These are phyloP conservation scores for Dolichopus griseipennis DNA, from an alignment of 2,888 invertebrate species.

Conservation along the genomic window DNA sequence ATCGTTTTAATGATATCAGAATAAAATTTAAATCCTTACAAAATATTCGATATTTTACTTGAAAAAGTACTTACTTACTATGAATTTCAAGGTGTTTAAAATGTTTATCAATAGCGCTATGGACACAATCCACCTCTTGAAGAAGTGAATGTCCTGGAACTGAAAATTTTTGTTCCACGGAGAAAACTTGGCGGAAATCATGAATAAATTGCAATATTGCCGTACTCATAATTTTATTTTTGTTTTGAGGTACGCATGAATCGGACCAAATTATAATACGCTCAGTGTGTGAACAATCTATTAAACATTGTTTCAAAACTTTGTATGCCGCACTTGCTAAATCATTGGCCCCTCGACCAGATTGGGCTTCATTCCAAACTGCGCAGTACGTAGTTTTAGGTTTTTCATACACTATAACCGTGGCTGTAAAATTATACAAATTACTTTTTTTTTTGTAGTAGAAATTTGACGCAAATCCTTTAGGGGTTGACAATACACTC, in stretches of 20 bases:
- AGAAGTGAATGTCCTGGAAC: too few species aligned
- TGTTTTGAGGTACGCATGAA: too few species aligned
- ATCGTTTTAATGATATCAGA: too few species aligned
- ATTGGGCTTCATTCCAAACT: neutral
- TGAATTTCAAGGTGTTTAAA: too few species aligned
- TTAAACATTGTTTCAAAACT: too few species aligned
- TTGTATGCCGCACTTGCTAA: too few species aligned
- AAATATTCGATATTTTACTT: conserved; percentile 7
- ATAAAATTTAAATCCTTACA: too few species aligned
- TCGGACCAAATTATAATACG: too few species aligned
- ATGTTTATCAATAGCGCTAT: too few species aligned
- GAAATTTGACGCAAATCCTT: neutral
- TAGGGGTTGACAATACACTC: neutral
- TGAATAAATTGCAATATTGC: neutral
- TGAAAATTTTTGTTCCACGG: neutral
- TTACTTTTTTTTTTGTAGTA: conserved; percentile 7
- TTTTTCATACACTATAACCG: neutral
- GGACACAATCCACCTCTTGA: too few species aligned
- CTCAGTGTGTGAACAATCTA: too few species aligned
- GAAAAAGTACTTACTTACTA: neutral
- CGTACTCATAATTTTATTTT: neutral
- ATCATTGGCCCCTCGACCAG: neutral
- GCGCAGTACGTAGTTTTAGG: neutral
- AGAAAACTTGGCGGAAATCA: neutral
- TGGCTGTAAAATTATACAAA: conserved; percentile 5